Evolutionary conservation across 2,113 vertebrate species (phyloP).

Genomic region (Poeciliopsis prolifica): DNA sequence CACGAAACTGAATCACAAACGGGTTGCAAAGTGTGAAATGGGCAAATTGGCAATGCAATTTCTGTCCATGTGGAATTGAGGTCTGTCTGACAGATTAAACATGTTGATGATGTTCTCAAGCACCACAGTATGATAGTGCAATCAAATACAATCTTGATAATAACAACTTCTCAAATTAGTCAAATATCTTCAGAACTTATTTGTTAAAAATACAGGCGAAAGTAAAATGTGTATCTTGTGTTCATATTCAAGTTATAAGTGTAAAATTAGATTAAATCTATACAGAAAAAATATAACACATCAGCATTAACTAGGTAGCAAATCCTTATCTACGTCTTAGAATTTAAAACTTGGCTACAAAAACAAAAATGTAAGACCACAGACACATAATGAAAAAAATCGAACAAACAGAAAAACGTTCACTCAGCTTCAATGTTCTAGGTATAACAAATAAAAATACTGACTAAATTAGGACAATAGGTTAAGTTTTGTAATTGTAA

Average conservation of each 20-base stretch:
- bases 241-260: not conserved
- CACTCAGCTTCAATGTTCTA: not conserved
- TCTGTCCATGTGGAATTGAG: not conserved
- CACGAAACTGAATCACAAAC: conserved; percentile 3
- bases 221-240: not conserved
- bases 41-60: not conserved
- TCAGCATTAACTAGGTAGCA: too few species aligned
- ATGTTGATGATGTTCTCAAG: not conserved
- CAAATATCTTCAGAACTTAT: not conserved
- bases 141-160: not conserved
- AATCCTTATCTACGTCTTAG: not conserved
- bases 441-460: not conserved
- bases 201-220: not conserved
- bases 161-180: not conserved
- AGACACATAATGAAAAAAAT: not conserved
- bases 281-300: too few species aligned
- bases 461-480: not conserved
- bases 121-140: not conserved
- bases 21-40: not conserved
- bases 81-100: not conserved
- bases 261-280: not conserved
- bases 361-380: not conserved
- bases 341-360: not conserved
- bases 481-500: too few species aligned
- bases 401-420: not conserved